Evolutionary conservation across 2,113 vertebrate genomes (phyloP).

Genomic region (Aegithalos caudatus): DNA sequence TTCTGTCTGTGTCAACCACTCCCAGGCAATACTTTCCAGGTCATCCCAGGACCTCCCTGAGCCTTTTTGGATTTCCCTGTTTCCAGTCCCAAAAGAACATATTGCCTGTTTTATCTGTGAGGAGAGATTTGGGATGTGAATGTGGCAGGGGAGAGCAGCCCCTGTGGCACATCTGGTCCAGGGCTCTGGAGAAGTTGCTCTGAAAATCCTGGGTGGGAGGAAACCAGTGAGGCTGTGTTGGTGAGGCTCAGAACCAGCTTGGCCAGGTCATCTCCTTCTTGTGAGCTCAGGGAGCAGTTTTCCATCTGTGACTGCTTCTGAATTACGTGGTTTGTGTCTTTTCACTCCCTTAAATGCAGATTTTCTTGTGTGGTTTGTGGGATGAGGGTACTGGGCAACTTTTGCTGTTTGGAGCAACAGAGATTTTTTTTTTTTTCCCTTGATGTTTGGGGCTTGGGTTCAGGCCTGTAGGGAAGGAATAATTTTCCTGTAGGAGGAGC

Average conservation of each 20-base stretch:
- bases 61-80: background rate
- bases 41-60: background rate
- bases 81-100: background rate
- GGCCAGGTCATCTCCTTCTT: background rate
- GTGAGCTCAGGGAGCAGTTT: background rate
- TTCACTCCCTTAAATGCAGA: background rate
- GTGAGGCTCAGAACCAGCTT: background rate
- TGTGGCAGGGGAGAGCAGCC: background rate
- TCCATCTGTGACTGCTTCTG: background rate
- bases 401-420: background rate
- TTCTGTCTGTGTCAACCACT: background rate
- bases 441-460: background rate
- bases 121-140: background rate
- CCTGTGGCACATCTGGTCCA: background rate
- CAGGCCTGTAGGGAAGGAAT: background rate
- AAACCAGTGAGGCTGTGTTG: background rate
- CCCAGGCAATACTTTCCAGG: background rate
- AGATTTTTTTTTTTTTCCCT: background rate
- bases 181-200: background rate
- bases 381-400: background rate
- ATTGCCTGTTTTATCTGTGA: background rate
- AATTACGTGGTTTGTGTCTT: fast-evolving
- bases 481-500: slow-evolving; percentile 37
- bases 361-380: background rate
- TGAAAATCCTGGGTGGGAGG: background rate